Percentiles rank a stretch among this genome's conserved stretches.
phyloP scores from a whole-genome alignment of 2,888 invertebrate species.

The Hyalella azteca region DNA sequence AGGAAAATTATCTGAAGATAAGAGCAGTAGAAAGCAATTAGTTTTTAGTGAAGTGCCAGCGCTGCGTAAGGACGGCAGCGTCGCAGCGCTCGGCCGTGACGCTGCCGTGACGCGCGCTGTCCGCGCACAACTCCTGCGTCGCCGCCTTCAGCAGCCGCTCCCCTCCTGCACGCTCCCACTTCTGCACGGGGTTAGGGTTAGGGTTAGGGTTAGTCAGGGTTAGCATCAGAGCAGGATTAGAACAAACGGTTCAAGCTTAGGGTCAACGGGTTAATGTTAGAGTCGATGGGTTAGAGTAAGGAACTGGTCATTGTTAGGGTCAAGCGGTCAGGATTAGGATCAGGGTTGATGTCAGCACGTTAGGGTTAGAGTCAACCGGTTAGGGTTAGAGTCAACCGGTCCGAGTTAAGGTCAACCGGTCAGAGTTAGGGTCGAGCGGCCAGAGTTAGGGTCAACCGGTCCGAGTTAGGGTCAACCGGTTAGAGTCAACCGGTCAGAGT shows the following conservation, averaged over 20 bases:
- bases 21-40: background rate
- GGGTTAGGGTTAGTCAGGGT: background rate
- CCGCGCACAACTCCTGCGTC: slow-evolving; percentile 49
- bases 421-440: too few relatives aligned
- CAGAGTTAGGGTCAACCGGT: too few relatives aligned
- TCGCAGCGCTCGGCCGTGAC: slow-evolving; percentile 50
- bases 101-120: slow-evolving; percentile 49
- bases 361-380: background rate
- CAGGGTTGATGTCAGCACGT: background rate
- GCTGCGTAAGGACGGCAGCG: slow-evolving; percentile 50
- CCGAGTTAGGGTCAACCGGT: background rate
- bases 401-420: too few relatives aligned
- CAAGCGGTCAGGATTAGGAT: background rate
- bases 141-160: slow-evolving; percentile 48
- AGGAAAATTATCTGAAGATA: background rate
- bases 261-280: background rate
- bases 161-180: slow-evolving; percentile 53
- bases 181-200: slow-evolving; percentile 38
- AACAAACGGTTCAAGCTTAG: background rate
- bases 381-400: too few relatives aligned
- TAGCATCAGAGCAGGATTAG: background rate
- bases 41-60: slow-evolving; percentile 48
- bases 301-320: background rate
- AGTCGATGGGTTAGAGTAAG: background rate
- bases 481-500: background rate